phyloP scores from a whole-genome alignment of 2,113 vertebrate genomes.

The Bubo blakistoni region DNA sequence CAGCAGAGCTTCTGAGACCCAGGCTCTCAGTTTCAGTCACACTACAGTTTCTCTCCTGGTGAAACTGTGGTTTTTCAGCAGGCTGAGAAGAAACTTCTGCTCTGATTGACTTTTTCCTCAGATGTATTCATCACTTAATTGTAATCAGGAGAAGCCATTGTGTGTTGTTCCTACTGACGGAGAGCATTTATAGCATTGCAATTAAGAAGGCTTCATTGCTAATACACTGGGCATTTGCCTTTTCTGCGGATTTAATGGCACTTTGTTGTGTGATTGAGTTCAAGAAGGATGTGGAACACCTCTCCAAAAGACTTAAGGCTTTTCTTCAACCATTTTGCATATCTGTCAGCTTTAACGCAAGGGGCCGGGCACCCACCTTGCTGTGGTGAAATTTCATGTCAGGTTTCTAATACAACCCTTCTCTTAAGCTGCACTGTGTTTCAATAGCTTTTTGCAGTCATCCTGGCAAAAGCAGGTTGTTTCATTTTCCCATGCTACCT shows the following conservation, averaged over 20 bases:
- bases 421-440: neutral
- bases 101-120: slow-evolving; percentile 43
- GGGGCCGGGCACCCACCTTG: rapidly evolving
- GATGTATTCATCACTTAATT: slow-evolving; percentile 34
- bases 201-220: slow-evolving; percentile 8
- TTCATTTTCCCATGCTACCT: neutral
- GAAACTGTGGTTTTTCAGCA: neutral
- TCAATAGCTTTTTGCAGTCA: neutral
- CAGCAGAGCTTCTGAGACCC: neutral
- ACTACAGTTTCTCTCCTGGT: neutral
- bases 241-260: slow-evolving; percentile 5
- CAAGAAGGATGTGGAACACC: neutral
- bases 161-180: neutral
- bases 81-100: neutral
- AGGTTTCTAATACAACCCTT: neutral
- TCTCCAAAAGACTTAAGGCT: neutral
- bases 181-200: slow-evolving; percentile 2
- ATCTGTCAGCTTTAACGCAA: neutral
- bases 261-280: neutral
- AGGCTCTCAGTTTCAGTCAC: neutral
- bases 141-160: slow-evolving; percentile 37
- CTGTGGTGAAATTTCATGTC: neutral
- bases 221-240: slow-evolving; percentile 27
- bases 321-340: neutral
- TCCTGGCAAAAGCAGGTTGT: neutral